Base-by-base conservation (phyloP, 2,797 vertebrate genomes). In the Pempheris klunzingeri region DNA sequence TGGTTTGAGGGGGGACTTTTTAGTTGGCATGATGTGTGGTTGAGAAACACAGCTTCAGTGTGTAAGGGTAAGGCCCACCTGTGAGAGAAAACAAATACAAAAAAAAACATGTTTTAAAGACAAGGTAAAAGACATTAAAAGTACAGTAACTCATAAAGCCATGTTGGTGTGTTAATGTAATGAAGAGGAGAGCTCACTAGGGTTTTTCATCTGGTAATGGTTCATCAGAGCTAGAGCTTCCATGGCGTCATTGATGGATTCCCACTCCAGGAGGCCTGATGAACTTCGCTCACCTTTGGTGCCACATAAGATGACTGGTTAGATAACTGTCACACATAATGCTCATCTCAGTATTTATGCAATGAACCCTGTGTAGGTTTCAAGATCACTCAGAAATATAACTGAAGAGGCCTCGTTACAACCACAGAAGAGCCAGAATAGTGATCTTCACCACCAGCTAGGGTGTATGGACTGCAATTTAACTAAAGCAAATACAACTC, bases 11-110 rank as follows among this genome's bases (percentile, higher is more conserved):
- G 68, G 52, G 38, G 52, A 49, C 44, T 41, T 34, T 75, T 96
- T 94, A 98, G 88, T 96, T 97, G 86, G 97, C 95, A 5, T 97
- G 96, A 88, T 98, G 97, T 61, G 97, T 96, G 0, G 97, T 98
- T 22, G 97, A 98, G 94, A 98, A 98, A 91, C 97, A 98, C 92
- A 98, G 88, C 92, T 98, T 98, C 86, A 98, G 94, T 59, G 97
- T 98, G 87, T 97, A 98, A 0, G 97, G 97, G 81, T 98, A 98
- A 7, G 97, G 97, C 49, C 97, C 97, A 90, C 96, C 97, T 98
- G 53, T 4, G 28, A 84, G 7, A 53, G 7, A 66, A 4, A 38
- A 44, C 2, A 67, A 11, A 60, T n/a, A n/a, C n/a, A 20, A n/a
- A 18, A 15, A 11, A n/a, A 5, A 28, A 36, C 7, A 54, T 20